These are phyloP conservation scores for Drosophila arawakana DNA, from an alignment of 1,140 invertebrate genomes.

Conservation along the genomic window DNA sequence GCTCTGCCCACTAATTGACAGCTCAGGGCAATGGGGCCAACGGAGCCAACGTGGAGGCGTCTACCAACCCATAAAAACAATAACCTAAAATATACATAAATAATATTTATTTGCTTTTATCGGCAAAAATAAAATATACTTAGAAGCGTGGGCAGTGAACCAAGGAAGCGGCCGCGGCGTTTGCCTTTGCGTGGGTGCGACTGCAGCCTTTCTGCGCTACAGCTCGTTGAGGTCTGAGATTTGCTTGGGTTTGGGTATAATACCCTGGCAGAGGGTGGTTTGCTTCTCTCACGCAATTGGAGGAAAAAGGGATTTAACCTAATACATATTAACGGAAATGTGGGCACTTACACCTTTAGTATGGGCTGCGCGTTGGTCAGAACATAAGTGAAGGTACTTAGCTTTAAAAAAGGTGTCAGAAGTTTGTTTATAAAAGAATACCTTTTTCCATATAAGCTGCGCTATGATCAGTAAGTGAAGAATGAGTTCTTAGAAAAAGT, in stretches of 20 bases:
- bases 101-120: slow-evolving; percentile 66
- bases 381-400: too few species aligned
- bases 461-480: too few species aligned
- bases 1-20: slow-evolving; percentile 49
- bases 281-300: too few species aligned
- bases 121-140: slow-evolving; percentile 11
- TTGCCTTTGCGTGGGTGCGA: slow-evolving; percentile 24
- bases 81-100: slow-evolving; percentile 57
- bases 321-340: too few species aligned
- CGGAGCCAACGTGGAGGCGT: slow-evolving; percentile 26
- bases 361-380: too few species aligned
- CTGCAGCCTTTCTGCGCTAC: not conserved
- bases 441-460: too few species aligned
- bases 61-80: slow-evolving; percentile 32
- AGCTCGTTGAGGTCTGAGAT: not conserved
- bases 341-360: too few species aligned
- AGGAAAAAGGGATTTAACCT: too few species aligned
- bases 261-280: too few species aligned
- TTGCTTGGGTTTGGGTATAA: not conserved
- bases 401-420: too few species aligned
- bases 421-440: too few species aligned
- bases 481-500: too few species aligned
- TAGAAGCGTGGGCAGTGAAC: slow-evolving; percentile 47
- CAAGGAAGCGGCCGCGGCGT: not conserved
- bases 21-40: slow-evolving; percentile 9